Evolutionary conservation across 1,140 invertebrate genomes (phyloP).

Genomic region (Zaprionus lachaisei): DNA sequence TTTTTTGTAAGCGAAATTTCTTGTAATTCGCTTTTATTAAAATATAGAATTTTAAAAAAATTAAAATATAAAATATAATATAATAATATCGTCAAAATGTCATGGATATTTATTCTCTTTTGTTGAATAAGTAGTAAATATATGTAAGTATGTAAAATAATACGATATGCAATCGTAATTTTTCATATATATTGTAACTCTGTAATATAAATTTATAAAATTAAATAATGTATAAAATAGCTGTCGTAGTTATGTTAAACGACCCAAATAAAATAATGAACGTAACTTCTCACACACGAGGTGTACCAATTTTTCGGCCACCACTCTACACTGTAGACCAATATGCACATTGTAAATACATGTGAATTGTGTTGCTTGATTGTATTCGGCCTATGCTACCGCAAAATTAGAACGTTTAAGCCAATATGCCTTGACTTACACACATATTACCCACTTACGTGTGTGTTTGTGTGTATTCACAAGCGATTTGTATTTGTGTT

Average conservation of each 20-base stretch:
- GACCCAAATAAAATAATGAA: too few species aligned
- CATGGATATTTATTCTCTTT: too few species aligned
- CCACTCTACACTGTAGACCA: conserved; percentile 23
- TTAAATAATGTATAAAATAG: too few species aligned
- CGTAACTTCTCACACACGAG: background rate
- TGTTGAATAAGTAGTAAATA: too few species aligned
- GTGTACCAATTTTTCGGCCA: background rate
- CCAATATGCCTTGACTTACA: conserved; percentile 20
- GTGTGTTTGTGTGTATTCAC: background rate
- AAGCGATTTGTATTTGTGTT: conserved; percentile 30
- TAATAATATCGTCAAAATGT: background rate
- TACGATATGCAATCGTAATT: too few species aligned
- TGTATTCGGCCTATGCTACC: conserved; percentile 26
- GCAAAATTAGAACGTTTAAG: conserved; percentile 35
- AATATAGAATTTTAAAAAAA: too few species aligned
- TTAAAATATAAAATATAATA: background rate
- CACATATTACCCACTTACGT: conserved; percentile 9
- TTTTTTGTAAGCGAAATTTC: background rate
- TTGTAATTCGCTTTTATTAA: background rate
- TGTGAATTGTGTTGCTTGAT: background rate
- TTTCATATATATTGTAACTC: too few species aligned
- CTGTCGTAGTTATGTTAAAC: too few species aligned
- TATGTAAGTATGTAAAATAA: too few species aligned
- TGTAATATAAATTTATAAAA: too few species aligned
- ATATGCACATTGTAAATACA: conserved; percentile 18